Conservation (phyloP, 2,888 invertebrate species). For the Scaptomyza cyrtandrae region DNA sequence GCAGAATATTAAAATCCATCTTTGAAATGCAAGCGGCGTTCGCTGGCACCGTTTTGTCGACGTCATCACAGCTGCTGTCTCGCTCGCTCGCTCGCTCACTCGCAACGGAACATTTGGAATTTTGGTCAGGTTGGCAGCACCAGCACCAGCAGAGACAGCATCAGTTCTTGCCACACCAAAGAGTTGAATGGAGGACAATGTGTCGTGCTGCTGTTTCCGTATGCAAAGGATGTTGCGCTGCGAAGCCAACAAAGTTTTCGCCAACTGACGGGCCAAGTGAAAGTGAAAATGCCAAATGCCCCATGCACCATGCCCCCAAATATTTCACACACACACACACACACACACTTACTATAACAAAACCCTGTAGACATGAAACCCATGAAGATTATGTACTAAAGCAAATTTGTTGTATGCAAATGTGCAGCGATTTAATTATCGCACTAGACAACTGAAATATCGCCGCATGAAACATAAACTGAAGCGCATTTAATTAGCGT, state of each 20-base stretch:
- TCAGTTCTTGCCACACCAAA: conserved; percentile 49
- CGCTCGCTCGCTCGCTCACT: conserved; percentile 51
- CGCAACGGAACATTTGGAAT: conserved; percentile 55
- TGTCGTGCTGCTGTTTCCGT: conserved; percentile 79
- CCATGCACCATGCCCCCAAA: neutral
- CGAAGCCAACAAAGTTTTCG: conserved; percentile 76
- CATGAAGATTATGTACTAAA: conserved; percentile 18
- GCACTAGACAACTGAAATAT: conserved; percentile 82
- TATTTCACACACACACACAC: neutral
- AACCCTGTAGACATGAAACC: conserved; percentile 60
- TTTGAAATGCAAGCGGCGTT: conserved; percentile 77
- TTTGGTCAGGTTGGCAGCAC: conserved; percentile 78
- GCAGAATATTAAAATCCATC: conserved; percentile 82
- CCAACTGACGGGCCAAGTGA: conserved; percentile 76
- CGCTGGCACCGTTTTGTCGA: conserved; percentile 41
- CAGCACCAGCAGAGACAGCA: conserved; percentile 46
- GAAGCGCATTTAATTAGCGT: conserved; percentile 82
- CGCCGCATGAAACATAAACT: conserved; percentile 76
- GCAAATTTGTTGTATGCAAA: conserved; percentile 81
- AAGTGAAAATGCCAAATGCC: conserved; percentile 69
- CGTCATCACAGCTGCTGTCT: conserved; percentile 64
- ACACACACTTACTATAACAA: conserved; percentile 46
- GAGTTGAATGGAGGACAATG: conserved; percentile 75
- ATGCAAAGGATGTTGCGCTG: conserved; percentile 81
- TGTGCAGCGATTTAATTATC: conserved; percentile 81